Base-by-base conservation (phyloP, 1,140 invertebrate species). In the Holcopasites calliopsidis region DNA sequence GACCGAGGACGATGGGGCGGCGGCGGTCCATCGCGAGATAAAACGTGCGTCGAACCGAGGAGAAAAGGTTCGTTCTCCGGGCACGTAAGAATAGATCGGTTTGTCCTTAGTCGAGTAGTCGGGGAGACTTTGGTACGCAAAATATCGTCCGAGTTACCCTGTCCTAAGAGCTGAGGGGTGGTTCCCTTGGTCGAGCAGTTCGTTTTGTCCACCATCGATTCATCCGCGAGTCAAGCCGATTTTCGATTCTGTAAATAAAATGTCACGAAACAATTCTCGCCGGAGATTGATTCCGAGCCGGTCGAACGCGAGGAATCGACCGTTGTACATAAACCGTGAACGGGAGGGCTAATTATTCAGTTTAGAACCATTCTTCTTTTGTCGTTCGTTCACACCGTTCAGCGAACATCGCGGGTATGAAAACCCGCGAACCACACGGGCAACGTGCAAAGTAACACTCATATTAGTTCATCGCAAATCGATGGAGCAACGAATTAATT, bases 391-490 rank as follows among this genome's bases (percentile, higher is more conserved):
- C 44, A n/a, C 3, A 11, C 7, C 1, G 26, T 40, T 42, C 28
- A 7, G 13, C 16, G n/a, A n/a, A 7, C 21, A 16, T 33, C 10
- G 47, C 47, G 35, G 33, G 18, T 13, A 11, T 8, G 38, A 28
- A 47, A 18, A 52, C 54, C 33, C 70, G 38, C 74, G 33, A 60
- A 52, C 52, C 68, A 84, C 16, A 18, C 73, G 88, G 88, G 88
- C 88, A 90, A 90, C 69, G 88, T 90, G 88, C 88, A 90, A 89
- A 68, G 68, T 75, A 80, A 80, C 84, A 86, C 69, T 65, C 62
- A 13, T 28, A n/a, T 31, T 11, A 54, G 26, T 54, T n/a, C n/a
- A n/a, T 11, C 44, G 44, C 16, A 47, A 13, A 47, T 13, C 44
- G 44, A n/a, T 47, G 13, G 44, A 47, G 16, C n/a, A n/a, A n/a